Percentiles rank a stretch among this genome's conserved stretches.
Conservation (phyloP, 2,113 vertebrate genomes). For the Boleophthalmus pectinirostris region DNA sequence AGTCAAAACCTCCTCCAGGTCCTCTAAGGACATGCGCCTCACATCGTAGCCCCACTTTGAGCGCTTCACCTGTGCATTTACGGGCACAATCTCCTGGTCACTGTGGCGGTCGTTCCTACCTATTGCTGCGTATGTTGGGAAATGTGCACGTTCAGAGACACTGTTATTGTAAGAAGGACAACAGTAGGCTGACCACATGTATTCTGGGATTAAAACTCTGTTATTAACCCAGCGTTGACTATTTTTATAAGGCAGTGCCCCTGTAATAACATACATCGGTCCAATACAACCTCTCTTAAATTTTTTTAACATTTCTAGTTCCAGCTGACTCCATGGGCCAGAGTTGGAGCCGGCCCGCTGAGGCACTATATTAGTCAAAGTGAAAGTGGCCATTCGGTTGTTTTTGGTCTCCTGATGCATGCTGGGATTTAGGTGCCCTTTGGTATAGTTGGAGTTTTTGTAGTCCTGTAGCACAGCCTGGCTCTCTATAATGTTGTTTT, state of each 20-base stretch:
- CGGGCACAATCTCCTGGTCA: constrained; percentile 58
- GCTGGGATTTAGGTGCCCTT: constrained; percentile 78
- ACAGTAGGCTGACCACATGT: constrained; percentile 76
- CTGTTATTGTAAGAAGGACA: constrained; percentile 49
- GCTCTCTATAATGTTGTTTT: constrained; percentile 66
- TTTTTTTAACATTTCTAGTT: constrained; percentile 32
- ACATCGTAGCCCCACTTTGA: constrained; percentile 59
- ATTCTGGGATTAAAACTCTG: constrained; percentile 69
- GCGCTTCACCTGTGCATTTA: constrained; percentile 13
- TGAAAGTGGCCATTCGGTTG: constrained; percentile 76
- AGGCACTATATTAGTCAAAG: constrained; percentile 81
- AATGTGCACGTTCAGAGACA: constrained; percentile 22
- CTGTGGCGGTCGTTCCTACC: constrained; percentile 65
- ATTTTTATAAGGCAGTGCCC: constrained; percentile 54
- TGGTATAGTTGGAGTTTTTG: constrained; percentile 60
- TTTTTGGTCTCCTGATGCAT: constrained; percentile 58
- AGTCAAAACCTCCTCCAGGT: constrained; percentile 56
- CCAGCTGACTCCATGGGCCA: constrained; percentile 71
- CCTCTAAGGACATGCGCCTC: constrained; percentile 49
- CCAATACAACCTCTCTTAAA: constrained; percentile 42
- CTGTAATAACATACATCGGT: constrained; percentile 62
- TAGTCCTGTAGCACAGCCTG: constrained; percentile 64
- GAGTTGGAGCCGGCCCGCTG: constrained; percentile 74
- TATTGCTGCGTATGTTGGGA: constrained; percentile 65
- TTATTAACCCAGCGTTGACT: constrained; percentile 40